Base-by-base conservation (phyloP, 2,888 invertebrate species). In the Thecophora atra region DNA sequence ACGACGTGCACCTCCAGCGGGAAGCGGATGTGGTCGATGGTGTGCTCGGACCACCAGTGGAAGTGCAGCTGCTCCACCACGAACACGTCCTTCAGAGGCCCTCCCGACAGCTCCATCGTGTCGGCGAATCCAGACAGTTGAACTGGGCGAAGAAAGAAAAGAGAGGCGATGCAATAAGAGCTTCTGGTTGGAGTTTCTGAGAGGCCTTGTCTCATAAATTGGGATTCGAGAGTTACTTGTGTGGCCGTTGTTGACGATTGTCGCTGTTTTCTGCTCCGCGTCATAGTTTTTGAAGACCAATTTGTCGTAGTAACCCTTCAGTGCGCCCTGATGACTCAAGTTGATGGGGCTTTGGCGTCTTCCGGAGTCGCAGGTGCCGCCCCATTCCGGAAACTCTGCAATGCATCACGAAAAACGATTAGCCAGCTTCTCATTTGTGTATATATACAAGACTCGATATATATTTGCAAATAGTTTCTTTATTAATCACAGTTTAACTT, bases 31-130 rank as follows among this genome's bases (percentile, higher is more conserved):
- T 90, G 90, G 74, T 94, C 90, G 19, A 95, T 86, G 0, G 91
- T 91, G 82, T 96, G 95, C 82, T 96, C 95, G 0, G 95, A 93
- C 65, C 91, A 90, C 94, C 94, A 95, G 82, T 95, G 95, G 84
- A 95, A 93, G 82, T 95, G 94, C 66, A 94, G 87, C 84, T 94
- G 93, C 72, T 92, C 91, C 67, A 94, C 87, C 1, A 89, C 81
- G 81, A 91, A 94, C 11, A 82, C 80, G 6, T 78, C 76, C 2
- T 62, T 24, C 7, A 85, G 72, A 3, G 79, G 82, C 1, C 92
- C 93, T 0, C 92, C 93, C 3, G 80, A 81, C 0, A 90, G 69
- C 6, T 79, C 78, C 77, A 84, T 72, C 26, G 79, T 77, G 5
- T 79, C 74, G 19, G 78, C 76, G 30, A 85, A 84, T 65, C 81